phyloP scores from a whole-genome alignment of 2,888 invertebrate genomes.

The Drosophila quinaria region DNA sequence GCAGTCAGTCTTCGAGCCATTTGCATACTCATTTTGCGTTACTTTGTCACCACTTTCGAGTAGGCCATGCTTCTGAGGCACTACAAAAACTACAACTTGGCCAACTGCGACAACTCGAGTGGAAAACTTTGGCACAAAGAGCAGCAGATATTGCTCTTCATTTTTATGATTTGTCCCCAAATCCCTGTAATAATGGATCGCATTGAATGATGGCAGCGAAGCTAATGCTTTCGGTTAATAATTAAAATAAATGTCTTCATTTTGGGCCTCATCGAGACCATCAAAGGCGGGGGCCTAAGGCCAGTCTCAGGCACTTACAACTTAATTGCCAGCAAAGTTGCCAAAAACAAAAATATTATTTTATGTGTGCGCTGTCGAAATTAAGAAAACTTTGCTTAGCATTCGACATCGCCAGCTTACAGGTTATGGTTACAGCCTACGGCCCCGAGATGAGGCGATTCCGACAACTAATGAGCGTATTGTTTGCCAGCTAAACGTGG shows the following conservation, averaged over 20 bases:
- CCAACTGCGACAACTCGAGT: slow-evolving; percentile 37
- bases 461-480: slow-evolving; percentile 73
- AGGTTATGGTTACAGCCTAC: slow-evolving; percentile 15
- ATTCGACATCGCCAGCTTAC: slow-evolving; percentile 22
- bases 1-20: slow-evolving; percentile 54
- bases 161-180: slow-evolving; percentile 39
- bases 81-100: slow-evolving; percentile 42
- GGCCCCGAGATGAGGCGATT: slow-evolving; percentile 36
- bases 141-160: slow-evolving; percentile 50
- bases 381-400: slow-evolving; percentile 68
- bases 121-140: slow-evolving; percentile 45
- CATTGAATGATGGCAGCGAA: slow-evolving; percentile 16
- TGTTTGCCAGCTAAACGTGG: slow-evolving; percentile 69
- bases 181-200: slow-evolving; percentile 11
- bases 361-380: slow-evolving; percentile 64
- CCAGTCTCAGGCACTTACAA: slow-evolving; percentile 55
- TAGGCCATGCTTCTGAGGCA: slow-evolving; percentile 11
- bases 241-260: slow-evolving; percentile 74
- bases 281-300: slow-evolving; percentile 19
- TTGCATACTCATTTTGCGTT: slow-evolving; percentile 76
- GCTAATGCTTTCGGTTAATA: slow-evolving; percentile 61
- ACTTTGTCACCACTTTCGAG: slow-evolving; percentile 70
- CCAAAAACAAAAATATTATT: slow-evolving; percentile 77
- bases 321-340: slow-evolving; percentile 74
- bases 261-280: slow-evolving; percentile 19